Percentiles rank a stretch among this genome's conserved stretches.
These are phyloP conservation scores for Cepphus grylle DNA, from an alignment of 2,113 vertebrate genomes.

Conservation along the genomic window DNA sequence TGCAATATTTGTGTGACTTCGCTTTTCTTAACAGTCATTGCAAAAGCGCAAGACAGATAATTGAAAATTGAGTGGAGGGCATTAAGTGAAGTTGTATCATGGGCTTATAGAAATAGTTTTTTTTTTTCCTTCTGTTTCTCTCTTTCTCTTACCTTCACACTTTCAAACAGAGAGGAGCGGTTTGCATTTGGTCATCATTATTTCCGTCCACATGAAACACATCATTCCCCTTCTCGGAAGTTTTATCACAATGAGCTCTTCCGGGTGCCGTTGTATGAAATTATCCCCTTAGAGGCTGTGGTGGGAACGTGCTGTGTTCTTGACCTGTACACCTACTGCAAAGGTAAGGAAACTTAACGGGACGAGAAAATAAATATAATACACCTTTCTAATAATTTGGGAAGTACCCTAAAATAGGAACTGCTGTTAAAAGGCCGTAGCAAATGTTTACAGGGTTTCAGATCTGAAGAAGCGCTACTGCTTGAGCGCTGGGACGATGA, in stretches of 20 bases:
- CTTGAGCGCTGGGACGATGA: too few relatives aligned
- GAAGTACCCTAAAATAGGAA: too few relatives aligned
- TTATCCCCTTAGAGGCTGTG: slow-evolving; percentile 95
- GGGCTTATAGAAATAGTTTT: neutral
- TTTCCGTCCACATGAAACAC: slow-evolving; percentile 97
- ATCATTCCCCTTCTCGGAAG: slow-evolving; percentile 93
- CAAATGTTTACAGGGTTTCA: neutral
- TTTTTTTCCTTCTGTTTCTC: neutral
- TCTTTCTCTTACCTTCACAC: neutral
- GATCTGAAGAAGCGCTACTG: fast-evolving
- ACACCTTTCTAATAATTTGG: neutral
- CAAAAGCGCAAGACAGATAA: neutral
- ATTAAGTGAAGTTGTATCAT: fast-evolving
- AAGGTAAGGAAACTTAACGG: slow-evolving; percentile 75
- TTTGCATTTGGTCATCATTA: slow-evolving; percentile 99
- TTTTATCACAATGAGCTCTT: slow-evolving; percentile 99
- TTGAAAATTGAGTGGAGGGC: neutral
- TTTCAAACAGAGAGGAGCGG: slow-evolving; percentile 84
- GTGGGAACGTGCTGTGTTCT: slow-evolving; percentile 95
- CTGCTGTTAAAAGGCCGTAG: neutral
- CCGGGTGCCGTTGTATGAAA: slow-evolving; percentile 95
- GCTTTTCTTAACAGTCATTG: neutral
- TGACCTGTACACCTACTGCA: slow-evolving; percentile 97
- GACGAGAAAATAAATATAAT: neutral
- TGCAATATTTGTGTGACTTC: neutral